These are phyloP conservation scores for Neria commutata DNA, from an alignment of 2,888 invertebrate genomes.

Conservation along the genomic window DNA sequence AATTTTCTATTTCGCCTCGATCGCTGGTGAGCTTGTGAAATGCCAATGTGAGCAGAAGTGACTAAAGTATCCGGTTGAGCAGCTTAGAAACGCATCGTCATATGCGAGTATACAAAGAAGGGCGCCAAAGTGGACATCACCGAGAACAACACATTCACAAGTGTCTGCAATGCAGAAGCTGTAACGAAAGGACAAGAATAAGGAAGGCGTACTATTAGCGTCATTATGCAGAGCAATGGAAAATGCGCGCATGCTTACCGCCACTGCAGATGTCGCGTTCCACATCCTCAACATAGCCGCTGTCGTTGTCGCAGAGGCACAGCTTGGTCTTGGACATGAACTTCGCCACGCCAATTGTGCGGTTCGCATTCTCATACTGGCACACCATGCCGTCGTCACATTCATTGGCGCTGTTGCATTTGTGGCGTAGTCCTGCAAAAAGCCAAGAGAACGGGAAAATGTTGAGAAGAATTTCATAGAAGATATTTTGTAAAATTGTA, in stretches of 20 bases:
- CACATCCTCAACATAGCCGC: constrained; percentile 68
- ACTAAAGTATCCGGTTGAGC: too few relatives aligned
- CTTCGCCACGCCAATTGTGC: constrained; percentile 59
- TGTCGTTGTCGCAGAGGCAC: constrained; percentile 68
- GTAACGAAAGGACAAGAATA: constrained; percentile 17
- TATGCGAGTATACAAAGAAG: constrained; percentile 44
- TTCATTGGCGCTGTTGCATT: constrained; percentile 68
- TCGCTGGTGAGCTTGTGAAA: neutral
- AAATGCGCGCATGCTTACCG: constrained; percentile 40
- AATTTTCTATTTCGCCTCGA: neutral
- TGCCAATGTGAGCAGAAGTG: neutral
- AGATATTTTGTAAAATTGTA: too few relatives aligned
- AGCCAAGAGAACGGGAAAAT: neutral
- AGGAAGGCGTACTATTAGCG: neutral
- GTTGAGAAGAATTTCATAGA: too few relatives aligned
- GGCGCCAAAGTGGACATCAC: constrained; percentile 45
- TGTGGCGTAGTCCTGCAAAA: constrained; percentile 61
- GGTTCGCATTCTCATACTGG: constrained; percentile 65
- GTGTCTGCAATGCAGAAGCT: constrained; percentile 44
- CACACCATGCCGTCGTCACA: constrained; percentile 72
- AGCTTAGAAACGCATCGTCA: constrained; percentile 50
- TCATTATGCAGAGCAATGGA: neutral
- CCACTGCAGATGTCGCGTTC: constrained; percentile 69
- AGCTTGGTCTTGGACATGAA: constrained; percentile 64
- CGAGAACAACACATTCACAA: constrained; percentile 46